phyloP scores from a whole-genome alignment of 2,113 vertebrate genomes.

The Cottus gobio region DNA sequence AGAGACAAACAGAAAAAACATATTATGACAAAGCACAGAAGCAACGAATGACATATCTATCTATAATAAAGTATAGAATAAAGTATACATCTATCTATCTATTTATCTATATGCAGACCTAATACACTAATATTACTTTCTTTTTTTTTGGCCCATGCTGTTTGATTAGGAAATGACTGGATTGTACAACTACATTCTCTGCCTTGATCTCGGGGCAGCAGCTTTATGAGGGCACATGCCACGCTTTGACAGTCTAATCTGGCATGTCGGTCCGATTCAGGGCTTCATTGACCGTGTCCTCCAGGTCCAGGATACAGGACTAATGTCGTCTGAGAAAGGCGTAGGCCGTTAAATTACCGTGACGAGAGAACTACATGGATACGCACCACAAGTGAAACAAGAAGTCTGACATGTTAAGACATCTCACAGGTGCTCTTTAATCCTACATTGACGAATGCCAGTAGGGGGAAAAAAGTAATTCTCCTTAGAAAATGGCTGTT shows the following conservation, averaged over 20 bases:
- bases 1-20: constrained; percentile 39
- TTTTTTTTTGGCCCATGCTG: neutral
- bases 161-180: neutral
- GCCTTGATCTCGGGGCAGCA: constrained; percentile 43
- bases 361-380: constrained; percentile 61
- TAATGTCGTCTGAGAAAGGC: constrained; percentile 71
- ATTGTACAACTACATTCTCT: constrained; percentile 25
- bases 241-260: constrained; percentile 73
- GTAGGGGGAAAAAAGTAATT: neutral
- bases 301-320: constrained; percentile 48
- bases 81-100: no score
- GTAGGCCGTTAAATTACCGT: constrained; percentile 65
- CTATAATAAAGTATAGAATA: no score
- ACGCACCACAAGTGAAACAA: constrained; percentile 32
- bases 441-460: neutral
- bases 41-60: neutral
- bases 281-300: constrained; percentile 74
- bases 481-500: neutral
- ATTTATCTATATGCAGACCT: no score
- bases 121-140: no score
- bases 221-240: constrained; percentile 75
- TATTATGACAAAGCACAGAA: constrained; percentile 3
- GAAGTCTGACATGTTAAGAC: constrained; percentile 33
- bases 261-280: constrained; percentile 72
- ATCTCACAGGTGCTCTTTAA: constrained; percentile 46